Base-by-base conservation (phyloP, 2,113 vertebrate genomes). In the Megaleporinus macrocephalus region DNA sequence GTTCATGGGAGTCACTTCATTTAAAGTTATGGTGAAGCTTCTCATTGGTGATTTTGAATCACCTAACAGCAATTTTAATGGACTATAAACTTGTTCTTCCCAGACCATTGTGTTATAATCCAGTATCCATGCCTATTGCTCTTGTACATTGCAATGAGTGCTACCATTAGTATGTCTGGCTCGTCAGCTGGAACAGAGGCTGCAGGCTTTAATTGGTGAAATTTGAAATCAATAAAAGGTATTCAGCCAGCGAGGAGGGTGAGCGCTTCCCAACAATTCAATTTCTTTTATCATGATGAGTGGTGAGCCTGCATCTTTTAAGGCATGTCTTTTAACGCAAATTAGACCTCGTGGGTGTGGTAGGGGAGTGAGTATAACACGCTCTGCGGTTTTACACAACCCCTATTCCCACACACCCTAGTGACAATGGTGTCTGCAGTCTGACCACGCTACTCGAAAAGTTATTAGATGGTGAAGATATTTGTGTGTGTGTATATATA, bases 221-320 rank as follows among this genome's bases (percentile, higher is more conserved):
- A 88, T 87, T 78, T 70, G 69, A 80, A 90, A 91, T 91, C 88
- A 89, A 90, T 91, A 90, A 69, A 29, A 62, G 59, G 53, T 75
- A 87, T 70, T 79, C 33, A 51, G 70, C 81, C 75, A 57, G 76
- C 87, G 86, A 87, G 84, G 79, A 83, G 86, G 77, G 72, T 83
- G 81, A 74, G 61, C 59, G n/a, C 22, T 65, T 36, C 84, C 83
- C 88, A 82, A 87, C 86, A 79, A 87, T 84, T 77, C 85, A 78
- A 88, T 90, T 90, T 75, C 77, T 65, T 88, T 87, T 85, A 91
- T 88, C 87, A 79, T 59, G 78, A 73, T 49, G 81, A 86, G 86
- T 59, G 66, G 73, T 53, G 51, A 68, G 66, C 71, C 73, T 22
- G 51, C 76, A 75, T 79, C 73, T n/a, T n/a, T n/a, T n/a, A n/a